A percentile compares a stretch with the other conserved stretches of the same genome.
Conservation (phyloP, 2,113 vertebrate genomes). For the Cyprinodon variegatus region DNA sequence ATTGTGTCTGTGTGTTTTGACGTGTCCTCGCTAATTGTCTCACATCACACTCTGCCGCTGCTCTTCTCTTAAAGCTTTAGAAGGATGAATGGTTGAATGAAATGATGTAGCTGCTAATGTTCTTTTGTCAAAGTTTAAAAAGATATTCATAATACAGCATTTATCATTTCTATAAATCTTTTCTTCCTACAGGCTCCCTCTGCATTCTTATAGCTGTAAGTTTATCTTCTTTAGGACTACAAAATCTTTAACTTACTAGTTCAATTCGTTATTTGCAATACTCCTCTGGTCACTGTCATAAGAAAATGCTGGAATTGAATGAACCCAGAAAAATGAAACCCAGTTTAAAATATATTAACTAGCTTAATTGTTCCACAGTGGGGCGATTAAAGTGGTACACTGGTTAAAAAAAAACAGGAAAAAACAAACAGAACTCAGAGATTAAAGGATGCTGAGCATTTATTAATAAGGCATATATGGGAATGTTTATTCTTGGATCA, state of each 20-base stretch:
- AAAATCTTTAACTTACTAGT: not conserved
- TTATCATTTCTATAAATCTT: not conserved
- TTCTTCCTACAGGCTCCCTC: not conserved
- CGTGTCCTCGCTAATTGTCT: constrained; percentile 58
- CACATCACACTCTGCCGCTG: constrained; percentile 44
- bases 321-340: not conserved
- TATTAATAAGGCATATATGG: too few species aligned
- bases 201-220: not conserved
- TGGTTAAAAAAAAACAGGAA: too few species aligned
- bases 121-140: not conserved
- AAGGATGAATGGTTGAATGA: not conserved
- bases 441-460: too few species aligned
- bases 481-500: too few species aligned
- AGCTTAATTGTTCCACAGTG: too few species aligned
- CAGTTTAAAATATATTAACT: not conserved
- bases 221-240: too few species aligned
- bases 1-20: constrained; percentile 54
- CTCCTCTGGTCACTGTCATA: not conserved
- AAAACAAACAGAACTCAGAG: too few species aligned
- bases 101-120: constrained; percentile 10
- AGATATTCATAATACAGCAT: not conserved
- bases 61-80: constrained; percentile 42
- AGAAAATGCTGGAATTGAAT: not conserved
- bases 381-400: too few species aligned
- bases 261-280: not conserved